Percentiles rank a stretch among this genome's conserved stretches.
Evolutionary conservation across 37 sponge, comb jelly and placozoan species (phyloP).

Genomic region (Halichondria panicea): DNA sequence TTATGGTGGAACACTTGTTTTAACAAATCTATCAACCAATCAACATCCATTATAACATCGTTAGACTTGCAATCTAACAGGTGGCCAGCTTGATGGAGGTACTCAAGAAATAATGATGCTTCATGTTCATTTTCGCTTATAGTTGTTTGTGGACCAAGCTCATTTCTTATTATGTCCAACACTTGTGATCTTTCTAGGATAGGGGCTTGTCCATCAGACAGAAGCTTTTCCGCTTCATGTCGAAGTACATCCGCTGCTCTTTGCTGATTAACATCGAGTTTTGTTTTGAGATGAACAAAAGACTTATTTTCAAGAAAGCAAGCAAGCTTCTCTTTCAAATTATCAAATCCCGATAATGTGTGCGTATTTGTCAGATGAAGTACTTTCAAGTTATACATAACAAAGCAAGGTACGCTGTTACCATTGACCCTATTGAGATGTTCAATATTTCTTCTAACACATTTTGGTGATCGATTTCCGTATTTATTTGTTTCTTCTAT

Average conservation of each 20-base stretch:
- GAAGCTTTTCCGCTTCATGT: too few species aligned
- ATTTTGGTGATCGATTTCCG: neutral
- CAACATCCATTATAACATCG: neutral
- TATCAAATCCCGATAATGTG: neutral
- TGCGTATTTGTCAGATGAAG: neutral
- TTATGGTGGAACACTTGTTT: neutral
- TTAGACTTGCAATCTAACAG: neutral
- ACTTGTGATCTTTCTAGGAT: neutral
- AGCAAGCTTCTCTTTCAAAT: neutral
- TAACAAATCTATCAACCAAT: neutral
- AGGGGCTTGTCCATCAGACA: too few species aligned
- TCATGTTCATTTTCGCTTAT: neutral
- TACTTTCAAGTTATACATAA: neutral
- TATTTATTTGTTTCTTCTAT: neutral
- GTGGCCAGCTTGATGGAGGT: constrained; percentile 1
- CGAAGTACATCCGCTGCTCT: neutral
- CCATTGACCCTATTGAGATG: neutral
- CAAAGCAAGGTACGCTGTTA: neutral
- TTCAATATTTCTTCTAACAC: neutral
- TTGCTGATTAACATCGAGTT: neutral
- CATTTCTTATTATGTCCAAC: neutral
- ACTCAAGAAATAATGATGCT: neutral
- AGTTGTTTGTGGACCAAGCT: neutral
- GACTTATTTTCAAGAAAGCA: neutral
- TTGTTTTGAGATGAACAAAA: neutral